Base-by-base conservation (phyloP, 2,797 vertebrate species). In the Cyclopterus lumpus region DNA sequence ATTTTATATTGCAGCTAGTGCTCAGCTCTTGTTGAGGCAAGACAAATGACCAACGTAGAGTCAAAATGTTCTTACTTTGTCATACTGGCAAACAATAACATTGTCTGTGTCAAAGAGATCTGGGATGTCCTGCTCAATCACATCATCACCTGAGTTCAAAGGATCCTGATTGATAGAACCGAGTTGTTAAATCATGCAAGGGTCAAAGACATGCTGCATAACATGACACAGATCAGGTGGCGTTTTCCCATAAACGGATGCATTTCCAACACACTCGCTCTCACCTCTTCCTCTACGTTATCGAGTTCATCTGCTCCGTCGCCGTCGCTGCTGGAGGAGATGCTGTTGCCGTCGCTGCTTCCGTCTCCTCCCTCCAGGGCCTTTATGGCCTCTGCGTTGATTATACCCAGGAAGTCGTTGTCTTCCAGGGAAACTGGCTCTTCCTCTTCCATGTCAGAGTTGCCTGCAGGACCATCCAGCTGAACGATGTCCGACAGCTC, bases 81-180 rank as follows among this genome's bases (percentile, higher is more conserved):
- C 98, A 64, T 99, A 99, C 83, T 99, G 98, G 87, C 98, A 99
- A 81, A 99, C 97, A 0, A 99, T 97, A 24, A 99, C 95, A 54
- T 99, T 99, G 84, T 99, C 96, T 0, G 97, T 98, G 86, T 99
- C 98, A 90, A 99, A 99, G 79, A 99, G 94, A 89, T 99, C 98
- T 3, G 97, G 95, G 79, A 95, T 95, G 80, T 99, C 98, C 88
- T 99, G 97, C 42, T 99, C 98, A 60, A 97, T 96, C 81, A 99
- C 96, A 51, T 99, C 98, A 74, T 99, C 98, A 9, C 94, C 96
- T n/a, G 98, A 99, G 93, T 99, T 99, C 88, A 99, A 90, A 67
- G 98, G 97, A 83, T 99, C 98, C 98, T 99, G 87, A 68, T 42
- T 11, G 88, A 63, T 7, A 81, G 24, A 44, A 63, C 38, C 3